Conservation (phyloP, 2,113 vertebrate genomes). For the Reinhardtius hippoglossoides region DNA sequence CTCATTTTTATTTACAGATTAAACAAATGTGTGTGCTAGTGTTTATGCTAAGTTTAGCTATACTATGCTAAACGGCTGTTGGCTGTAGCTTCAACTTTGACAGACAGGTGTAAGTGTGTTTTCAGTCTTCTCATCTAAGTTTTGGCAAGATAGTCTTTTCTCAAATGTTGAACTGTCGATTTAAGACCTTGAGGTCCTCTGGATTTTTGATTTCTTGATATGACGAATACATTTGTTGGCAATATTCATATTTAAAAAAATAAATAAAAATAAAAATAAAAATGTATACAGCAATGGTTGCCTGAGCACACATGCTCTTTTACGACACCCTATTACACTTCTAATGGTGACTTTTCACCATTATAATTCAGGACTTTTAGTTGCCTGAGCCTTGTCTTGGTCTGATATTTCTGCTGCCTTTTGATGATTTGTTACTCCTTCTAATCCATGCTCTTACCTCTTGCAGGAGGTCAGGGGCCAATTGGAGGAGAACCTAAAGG, state of each 20-base stretch:
- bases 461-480: slow-evolving; percentile 95
- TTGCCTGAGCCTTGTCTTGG: not conserved
- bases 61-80: not conserved
- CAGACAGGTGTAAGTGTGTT: not conserved
- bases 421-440: slow-evolving; percentile 7
- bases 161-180: not conserved
- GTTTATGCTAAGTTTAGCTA: not conserved
- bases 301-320: too few species aligned
- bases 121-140: not conserved
- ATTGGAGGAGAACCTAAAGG: slow-evolving; percentile 95
- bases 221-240: not conserved
- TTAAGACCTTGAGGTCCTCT: not conserved
- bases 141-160: not conserved
- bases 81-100: not conserved
- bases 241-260: not conserved
- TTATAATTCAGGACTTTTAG: not conserved
- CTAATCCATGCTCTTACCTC: slow-evolving; percentile 81
- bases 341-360: not conserved
- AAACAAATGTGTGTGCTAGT: not conserved
- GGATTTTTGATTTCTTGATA: not conserved
- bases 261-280: too few species aligned
- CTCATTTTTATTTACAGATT: too few species aligned
- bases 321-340: too few species aligned
- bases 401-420: slow-evolving; percentile 11
- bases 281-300: too few species aligned